Evolutionary conservation across 2,888 invertebrate species (phyloP), one percentile per base, ranked within the genome.

Genomic region (Ennomos erosarius): DNA sequence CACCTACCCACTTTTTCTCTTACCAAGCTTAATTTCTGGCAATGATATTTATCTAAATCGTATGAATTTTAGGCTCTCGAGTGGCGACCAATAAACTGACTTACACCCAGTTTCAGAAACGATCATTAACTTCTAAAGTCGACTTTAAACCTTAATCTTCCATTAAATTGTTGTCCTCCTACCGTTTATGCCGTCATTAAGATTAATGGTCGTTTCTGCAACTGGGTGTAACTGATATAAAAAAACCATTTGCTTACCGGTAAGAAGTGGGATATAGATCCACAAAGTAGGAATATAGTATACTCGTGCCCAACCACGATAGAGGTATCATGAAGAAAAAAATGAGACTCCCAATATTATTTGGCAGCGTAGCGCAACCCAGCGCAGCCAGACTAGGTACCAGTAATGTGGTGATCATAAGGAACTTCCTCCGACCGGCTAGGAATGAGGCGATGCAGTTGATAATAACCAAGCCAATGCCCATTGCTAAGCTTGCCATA

Each of bases 191-290:
- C n/a, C n/a, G n/a, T n/a, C n/a, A n/a, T n/a, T n/a, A n/a, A n/a
- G n/a, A n/a, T n/a, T n/a, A n/a, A n/a, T n/a, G n/a, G n/a, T n/a
- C n/a, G n/a, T n/a, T n/a, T n/a, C n/a, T n/a, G n/a, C n/a, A n/a
- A n/a, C n/a, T n/a, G n/a, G n/a, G n/a, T n/a, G n/a, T n/a, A 26
- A 26, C 26, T 26, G 26, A 26, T 26, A 26, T 26, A 26, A 26
- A 26, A 3, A 26, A 16, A 13, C 9, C 16, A 16, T 38, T 13
- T 48, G 9, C 67, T 69, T 65, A 89, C 89, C 88, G 84, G 58
- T 88, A 87, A 1, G 89, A 89, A 0, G 89, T 89, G 1, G 89
- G 89, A 48, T 84, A 90, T 11, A 88, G 64, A 10, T 88, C 88
- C 5, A 89, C 89, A 47, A 85, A 89, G 68, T 88, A 90, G 0